Base-by-base conservation (phyloP, 2,888 invertebrate genomes). In the Calliopum simillimum region DNA sequence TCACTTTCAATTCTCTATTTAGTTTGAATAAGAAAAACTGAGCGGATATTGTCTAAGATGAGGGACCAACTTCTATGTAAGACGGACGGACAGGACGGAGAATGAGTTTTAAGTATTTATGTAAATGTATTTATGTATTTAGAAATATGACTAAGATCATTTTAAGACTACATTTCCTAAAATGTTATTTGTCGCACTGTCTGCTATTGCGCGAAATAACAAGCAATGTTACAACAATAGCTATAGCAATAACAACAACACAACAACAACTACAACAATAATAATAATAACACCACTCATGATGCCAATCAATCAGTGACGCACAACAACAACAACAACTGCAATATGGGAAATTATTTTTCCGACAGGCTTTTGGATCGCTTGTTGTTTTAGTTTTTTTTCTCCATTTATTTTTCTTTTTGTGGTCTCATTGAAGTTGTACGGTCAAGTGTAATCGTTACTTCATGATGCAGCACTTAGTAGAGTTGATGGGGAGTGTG, bases 391-490 rank as follows among this genome's bases (percentile, higher is more conserved):
- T 33, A n/a, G 33, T 33, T 33, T 33, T 33, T 33, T 1, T 3
- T 33, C 4, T 33, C n/a, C n/a, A n/a, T n/a, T n/a, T n/a, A n/a
- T n/a, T 6, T 33, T 6, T 8, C 44, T 33, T 47, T 59, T 33
- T 33, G 33, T 33, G 33, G 33, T 33, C 8, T 33, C 33, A 33
- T 33, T 33, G 33, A 33, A 6, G 33, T 33, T 33, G 33, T 33
- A 71, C 74, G 76, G 75, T 76, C 76, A 76, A 76, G 75, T 76
- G 76, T 76, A 76, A 76, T 76, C 81, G 84, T 81, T 82, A 81
- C 80, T 80, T 82, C 84, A 83, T 82, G 82, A 82, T 82, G 81
- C 81, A 79, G 82, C 83, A 82, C 80, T 82, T 83, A 83, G 81
- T 33, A 33, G 8, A n/a, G 12, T 19, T 33, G 33, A 19, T 21